phyloP scores from a whole-genome alignment of 2,797 vertebrate species.

The Lemur catta region DNA sequence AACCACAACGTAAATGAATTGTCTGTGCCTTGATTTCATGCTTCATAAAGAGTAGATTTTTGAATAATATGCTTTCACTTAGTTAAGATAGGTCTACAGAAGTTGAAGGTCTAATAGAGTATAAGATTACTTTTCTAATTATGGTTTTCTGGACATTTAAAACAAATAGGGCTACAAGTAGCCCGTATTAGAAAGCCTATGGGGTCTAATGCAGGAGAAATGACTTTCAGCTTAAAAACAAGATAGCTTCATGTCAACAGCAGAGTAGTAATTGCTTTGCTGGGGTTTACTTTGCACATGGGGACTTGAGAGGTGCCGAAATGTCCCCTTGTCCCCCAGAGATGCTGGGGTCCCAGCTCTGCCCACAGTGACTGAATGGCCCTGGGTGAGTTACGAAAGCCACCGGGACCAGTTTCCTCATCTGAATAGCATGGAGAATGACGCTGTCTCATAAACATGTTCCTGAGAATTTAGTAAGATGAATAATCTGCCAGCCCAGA shows the following conservation, averaged over 20 bases:
- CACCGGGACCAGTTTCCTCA: background rate
- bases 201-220: background rate
- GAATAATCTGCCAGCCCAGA: background rate
- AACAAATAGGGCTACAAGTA: background rate
- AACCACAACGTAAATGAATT: background rate
- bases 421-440: background rate
- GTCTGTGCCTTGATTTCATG: background rate
- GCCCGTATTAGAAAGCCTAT: background rate
- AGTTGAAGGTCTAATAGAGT: background rate
- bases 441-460: background rate
- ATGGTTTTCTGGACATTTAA: background rate
- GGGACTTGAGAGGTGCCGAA: background rate
- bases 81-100: background rate
- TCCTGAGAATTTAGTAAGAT: background rate
- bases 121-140: background rate
- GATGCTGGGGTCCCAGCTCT: background rate
- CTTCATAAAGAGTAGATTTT: background rate
- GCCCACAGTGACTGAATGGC: too few species aligned
- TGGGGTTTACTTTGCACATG: background rate
- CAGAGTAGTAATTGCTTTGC: background rate
- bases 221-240: background rate
- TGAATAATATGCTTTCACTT: background rate
- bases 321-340: background rate
- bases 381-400: background rate
- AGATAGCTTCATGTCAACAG: background rate